Evolutionary conservation across 2,888 invertebrate species (phyloP).

Genomic region (Keiferia lycopersicella): DNA sequence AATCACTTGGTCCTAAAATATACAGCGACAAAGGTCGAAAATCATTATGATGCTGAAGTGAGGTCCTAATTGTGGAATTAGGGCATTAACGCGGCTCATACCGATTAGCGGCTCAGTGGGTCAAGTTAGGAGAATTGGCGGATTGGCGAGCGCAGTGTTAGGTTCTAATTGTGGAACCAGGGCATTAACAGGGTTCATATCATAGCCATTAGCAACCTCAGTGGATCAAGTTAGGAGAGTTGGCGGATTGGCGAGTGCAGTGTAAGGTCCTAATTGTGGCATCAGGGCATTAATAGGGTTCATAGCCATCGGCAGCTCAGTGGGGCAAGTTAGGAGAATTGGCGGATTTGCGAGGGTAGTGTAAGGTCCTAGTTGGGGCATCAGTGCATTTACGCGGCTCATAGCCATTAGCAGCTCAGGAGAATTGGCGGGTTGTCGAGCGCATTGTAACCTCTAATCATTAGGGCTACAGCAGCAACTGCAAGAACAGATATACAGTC

Average conservation of each 20-base stretch:
- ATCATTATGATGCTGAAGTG: not conserved
- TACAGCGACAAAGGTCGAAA: constrained; percentile 13
- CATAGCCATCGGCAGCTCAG: not conserved
- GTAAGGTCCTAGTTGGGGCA: too few relatives aligned
- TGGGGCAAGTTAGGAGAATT: not conserved
- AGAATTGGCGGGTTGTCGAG: too few relatives aligned
- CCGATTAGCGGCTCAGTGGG: constrained; percentile 1
- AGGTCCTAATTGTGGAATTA: constrained; percentile 7
- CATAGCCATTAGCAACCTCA: too few relatives aligned
- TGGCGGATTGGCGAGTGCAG: too few relatives aligned
- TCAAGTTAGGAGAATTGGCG: not conserved
- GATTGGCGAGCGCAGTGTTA: too few relatives aligned
- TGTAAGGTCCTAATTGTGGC: constrained; percentile 11
- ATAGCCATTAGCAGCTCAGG: too few relatives aligned
- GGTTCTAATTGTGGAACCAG: too few relatives aligned
- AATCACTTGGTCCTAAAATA: not conserved
- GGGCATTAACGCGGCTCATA: constrained; percentile 4
- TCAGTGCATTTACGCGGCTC: too few relatives aligned
- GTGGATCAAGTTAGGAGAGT: too few relatives aligned
- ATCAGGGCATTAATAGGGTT: not conserved
- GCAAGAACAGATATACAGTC: too few relatives aligned
- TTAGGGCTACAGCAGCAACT: not conserved
- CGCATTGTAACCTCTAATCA: constrained; percentile 6
- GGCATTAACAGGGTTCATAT: too few relatives aligned
- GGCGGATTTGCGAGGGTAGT: too few relatives aligned